Evolutionary conservation across 2,797 vertebrate species (phyloP).

Genomic region (Crotalus adamanteus): DNA sequence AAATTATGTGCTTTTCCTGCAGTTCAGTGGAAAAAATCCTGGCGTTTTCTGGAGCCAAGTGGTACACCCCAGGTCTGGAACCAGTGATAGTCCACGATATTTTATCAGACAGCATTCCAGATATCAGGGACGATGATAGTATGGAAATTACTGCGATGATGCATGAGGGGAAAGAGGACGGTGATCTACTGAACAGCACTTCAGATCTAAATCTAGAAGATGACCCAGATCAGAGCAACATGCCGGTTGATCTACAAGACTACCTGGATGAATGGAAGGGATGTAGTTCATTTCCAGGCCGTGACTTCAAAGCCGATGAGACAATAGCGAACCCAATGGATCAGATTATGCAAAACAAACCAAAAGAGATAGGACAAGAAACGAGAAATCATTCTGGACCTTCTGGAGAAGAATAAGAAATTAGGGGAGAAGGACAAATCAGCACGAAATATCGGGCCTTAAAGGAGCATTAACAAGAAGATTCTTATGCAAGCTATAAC

Average conservation of each 20-base stretch:
- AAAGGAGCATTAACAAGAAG: neutral
- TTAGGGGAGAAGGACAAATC: neutral
- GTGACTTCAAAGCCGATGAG: neutral
- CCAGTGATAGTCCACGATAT: constrained; percentile 25
- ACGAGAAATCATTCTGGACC: neutral
- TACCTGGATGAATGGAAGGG: neutral
- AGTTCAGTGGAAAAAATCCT: constrained; percentile 10
- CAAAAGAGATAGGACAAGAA: neutral
- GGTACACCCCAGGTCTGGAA: neutral
- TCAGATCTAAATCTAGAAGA: neutral
- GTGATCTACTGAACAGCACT: neutral
- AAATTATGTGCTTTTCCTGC: neutral
- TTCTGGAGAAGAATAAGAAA: neutral
- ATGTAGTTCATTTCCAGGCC: neutral
- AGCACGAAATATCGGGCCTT: neutral
- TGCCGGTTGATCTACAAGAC: neutral
- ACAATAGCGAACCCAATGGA: neutral
- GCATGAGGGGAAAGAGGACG: neutral
- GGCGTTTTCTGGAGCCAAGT: constrained; percentile 2
- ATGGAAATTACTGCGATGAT: constrained; percentile 5
- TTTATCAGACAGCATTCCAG: neutral
- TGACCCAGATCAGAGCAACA: neutral
- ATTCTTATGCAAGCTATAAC: neutral
- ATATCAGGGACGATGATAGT: neutral
- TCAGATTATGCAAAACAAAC: neutral